Conservation (phyloP, 2,797 vertebrate species). For the Dendrocincla tyrannina region DNA sequence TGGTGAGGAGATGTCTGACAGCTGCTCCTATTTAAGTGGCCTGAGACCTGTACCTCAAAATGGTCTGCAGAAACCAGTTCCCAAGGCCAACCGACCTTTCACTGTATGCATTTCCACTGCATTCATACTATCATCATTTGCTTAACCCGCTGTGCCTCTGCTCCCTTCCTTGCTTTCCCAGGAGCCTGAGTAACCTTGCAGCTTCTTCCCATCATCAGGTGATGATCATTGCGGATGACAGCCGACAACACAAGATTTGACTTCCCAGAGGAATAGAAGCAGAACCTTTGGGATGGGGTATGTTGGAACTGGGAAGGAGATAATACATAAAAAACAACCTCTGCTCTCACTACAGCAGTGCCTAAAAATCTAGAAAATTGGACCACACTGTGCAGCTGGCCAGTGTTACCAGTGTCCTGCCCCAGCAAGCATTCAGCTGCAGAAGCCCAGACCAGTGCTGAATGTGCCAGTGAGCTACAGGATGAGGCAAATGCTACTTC, state of each 20-base stretch:
- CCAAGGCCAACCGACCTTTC: background rate
- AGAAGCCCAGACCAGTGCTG: background rate
- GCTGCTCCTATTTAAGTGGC: background rate
- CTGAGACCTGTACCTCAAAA: background rate
- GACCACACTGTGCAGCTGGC: fast-evolving
- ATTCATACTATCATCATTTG: background rate
- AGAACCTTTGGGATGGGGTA: background rate
- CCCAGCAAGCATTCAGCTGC: background rate
- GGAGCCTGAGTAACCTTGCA: background rate
- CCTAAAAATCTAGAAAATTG: background rate
- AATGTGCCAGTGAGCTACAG: background rate
- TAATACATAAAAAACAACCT: background rate
- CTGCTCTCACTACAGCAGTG: background rate
- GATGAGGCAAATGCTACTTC: background rate
- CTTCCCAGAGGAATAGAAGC: background rate
- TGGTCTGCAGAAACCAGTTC: background rate
- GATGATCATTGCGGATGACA: background rate
- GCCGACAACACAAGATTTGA: background rate
- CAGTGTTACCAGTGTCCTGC: background rate
- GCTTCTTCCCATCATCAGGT: background rate
- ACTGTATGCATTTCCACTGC: fast-evolving
- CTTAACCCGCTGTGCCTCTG: background rate
- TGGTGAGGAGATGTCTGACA: background rate
- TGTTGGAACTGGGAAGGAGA: background rate
- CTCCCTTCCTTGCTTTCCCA: background rate